Base-by-base conservation (phyloP, 2,113 vertebrate genomes). In the Atherinomorus stipes region DNA sequence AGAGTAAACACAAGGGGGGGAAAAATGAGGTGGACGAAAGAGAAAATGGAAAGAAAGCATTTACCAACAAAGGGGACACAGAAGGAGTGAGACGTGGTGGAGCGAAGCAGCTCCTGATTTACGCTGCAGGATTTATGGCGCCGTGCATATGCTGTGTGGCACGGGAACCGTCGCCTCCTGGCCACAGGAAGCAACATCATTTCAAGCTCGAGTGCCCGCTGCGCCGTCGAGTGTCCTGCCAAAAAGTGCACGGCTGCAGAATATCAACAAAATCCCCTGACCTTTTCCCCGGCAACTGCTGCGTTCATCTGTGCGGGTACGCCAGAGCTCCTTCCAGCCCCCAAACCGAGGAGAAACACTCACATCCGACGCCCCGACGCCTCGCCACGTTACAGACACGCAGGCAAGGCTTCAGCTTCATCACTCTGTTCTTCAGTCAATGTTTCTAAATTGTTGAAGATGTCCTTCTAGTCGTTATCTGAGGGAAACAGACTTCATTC, bases 161-260 rank as follows among this genome's bases (percentile, higher is more conserved):
- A 69, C 25, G 71, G 72, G 64, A 67, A 80, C 86, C 74, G n/a
- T 81, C 38, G 71, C 64, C 79, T 84, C 76, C 75, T 64, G 61
- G 88, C 78, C 82, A 26, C 50, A 72, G 77, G 85, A 88, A 83
- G 88, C 90, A 58, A 88, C 87, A 91, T 89, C 80, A 89, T 91
- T 91, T 92, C 91, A 91, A 72, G 90, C 90, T 83, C 40, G 83
- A 90, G 86, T 91, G 89, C 75, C 52, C 64, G 54, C 84, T 76
- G 70, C 56, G 66, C 69, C 73, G 76, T 80, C 74, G 65, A 77
- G 84, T 74, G 73, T 66, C 63, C 76, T 83, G 86, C 81, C 87
- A 92, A 80, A 83, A 81, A 67, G 61, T 11, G 59, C 76, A 85
- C 85, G 65, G 84, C 71, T 47, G 74, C 81, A 76, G 90, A 89